Evolutionary conservation across 2,888 invertebrate genomes (phyloP), one percentile per base, ranked within the genome.

Genomic region (Netelia fuscicornis): DNA sequence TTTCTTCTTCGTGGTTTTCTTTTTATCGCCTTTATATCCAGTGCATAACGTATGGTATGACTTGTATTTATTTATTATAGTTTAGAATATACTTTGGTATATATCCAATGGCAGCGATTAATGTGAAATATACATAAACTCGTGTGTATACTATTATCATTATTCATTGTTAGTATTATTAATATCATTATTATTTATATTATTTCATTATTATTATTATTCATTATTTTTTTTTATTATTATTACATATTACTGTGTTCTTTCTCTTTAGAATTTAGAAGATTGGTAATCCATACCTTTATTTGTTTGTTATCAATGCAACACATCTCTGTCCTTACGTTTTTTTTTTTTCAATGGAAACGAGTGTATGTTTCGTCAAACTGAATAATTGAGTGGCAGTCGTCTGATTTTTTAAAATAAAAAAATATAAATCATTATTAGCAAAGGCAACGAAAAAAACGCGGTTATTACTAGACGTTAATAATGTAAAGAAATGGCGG

Each of bases 11-110:
- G 77, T 70, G 48, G 20, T 71, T 60, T 60, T 58, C 74, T 64
- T 60, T 82, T 81, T 58, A 82, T 78, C 62, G 80, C 71, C 42
- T 85, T 85, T 84, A 83, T 87, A 87, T 87, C 85, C 89, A 87
- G 87, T 89, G 89, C 87, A 89, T 87, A 87, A 89, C 88, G 85
- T 88, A 84, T 71, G 86, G 86, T 86, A 86, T 84, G 85, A 87
- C 87, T 89, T 37, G 37, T 37, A 37, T 84, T 83, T 87, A 88
- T 90, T 90, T 91, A 91, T 89, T 88, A 89, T 91, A 92, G 90
- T 92, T 92, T 92, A 92, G 92, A 92, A 92, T 92, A 91, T 92
- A 91, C 88, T 92, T 91, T 91, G 90, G 90, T 90, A 91, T 91
- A 91, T 90, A 90, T 91, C 90, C 88, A 89, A 90, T 92, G 91